phyloP scores from a whole-genome alignment of 2,888 invertebrate genomes.

The Drepanosiphum platanoidis region DNA sequence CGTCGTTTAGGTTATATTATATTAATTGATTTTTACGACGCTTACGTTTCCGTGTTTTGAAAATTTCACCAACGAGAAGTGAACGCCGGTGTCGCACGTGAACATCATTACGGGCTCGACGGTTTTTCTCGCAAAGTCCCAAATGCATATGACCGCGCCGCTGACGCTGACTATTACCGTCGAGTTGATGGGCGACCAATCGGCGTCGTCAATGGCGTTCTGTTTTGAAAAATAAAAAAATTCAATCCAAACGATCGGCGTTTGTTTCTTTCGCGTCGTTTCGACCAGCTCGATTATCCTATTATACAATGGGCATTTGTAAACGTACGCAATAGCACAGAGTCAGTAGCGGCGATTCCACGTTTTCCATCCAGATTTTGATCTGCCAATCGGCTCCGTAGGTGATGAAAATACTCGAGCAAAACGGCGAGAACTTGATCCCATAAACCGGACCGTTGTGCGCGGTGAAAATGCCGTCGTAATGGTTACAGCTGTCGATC shows the following conservation, averaged over 20 bases:
- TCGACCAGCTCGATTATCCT: too few relatives aligned
- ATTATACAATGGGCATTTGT: too few relatives aligned
- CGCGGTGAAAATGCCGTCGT: constrained; percentile 67
- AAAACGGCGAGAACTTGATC: constrained; percentile 79
- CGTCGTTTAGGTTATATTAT: too few relatives aligned
- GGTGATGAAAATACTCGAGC: constrained; percentile 75
- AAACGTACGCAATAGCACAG: constrained; percentile 67
- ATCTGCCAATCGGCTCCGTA: constrained; percentile 83
- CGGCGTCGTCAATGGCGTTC: constrained; percentile 70
- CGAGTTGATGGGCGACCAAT: constrained; percentile 80
- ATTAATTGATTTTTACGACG: background rate
- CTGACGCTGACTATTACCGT: constrained; percentile 78
- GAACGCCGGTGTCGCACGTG: background rate
- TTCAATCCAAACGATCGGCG: too few relatives aligned
- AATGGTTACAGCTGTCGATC: constrained; percentile 59
- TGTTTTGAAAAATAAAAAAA: too few relatives aligned
- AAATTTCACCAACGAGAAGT: constrained; percentile 47
- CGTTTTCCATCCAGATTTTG: constrained; percentile 79
- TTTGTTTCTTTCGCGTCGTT: too few relatives aligned
- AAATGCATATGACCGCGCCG: constrained; percentile 76
- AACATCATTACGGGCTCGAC: constrained; percentile 61
- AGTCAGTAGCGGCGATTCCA: constrained; percentile 73
- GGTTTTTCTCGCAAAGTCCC: constrained; percentile 73
- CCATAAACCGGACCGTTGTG: constrained; percentile 81
- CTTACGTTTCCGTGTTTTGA: constrained; percentile 49